Evolutionary conservation across 2,888 invertebrate genomes (phyloP), one percentile per base, ranked within the genome.

Genomic region (Acholoe squamosa): DNA sequence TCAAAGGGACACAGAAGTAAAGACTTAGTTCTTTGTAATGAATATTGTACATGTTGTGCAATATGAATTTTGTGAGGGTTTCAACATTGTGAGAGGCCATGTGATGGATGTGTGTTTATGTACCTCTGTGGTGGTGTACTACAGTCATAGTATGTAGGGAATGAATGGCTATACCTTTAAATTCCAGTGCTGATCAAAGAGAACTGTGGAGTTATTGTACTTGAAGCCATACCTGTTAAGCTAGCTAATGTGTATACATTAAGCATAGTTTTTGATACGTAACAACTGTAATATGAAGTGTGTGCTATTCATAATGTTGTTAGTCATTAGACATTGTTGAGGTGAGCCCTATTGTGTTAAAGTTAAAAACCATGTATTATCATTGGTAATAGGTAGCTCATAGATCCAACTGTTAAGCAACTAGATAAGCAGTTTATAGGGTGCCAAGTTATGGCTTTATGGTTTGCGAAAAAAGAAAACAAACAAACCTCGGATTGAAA

Each of bases 11-110:
- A 43, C 43, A 7, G 19, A 61, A 61, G 61, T 61, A 71, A 3
- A 71, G 71, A 28, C 25, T 28, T 25, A 25, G 71, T 28, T 28
- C 14, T 71, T 25, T 25, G 16, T 71, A 71, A 71, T 71, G 14
- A 71, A 71, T 28, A 71, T 0, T 71, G 71, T 28, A 25, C 14
- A 71, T 28, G 28, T 28, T 71, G 71, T 28, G 71, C 12, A n/a
- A 28, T 28, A n/a, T 71, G 25, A 5, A 71, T 71, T n/a, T 22
- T 28, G 25, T 71, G 71, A 3, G 71, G 16, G 5, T n/a, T 61
- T 61, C 19, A 61, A 71, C 25, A 71, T 71, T 71, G 71, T 61
- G 61, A 61, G 28, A 71, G 71, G 71, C 71, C 71, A 71, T 71
- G 28, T 14, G 61, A 61, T 61, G 61, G 61, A 61, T 61, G 61